Conservation (phyloP, 53 echinoderm and acorn worm genomes). For the Paracentrotus lividus region DNA sequence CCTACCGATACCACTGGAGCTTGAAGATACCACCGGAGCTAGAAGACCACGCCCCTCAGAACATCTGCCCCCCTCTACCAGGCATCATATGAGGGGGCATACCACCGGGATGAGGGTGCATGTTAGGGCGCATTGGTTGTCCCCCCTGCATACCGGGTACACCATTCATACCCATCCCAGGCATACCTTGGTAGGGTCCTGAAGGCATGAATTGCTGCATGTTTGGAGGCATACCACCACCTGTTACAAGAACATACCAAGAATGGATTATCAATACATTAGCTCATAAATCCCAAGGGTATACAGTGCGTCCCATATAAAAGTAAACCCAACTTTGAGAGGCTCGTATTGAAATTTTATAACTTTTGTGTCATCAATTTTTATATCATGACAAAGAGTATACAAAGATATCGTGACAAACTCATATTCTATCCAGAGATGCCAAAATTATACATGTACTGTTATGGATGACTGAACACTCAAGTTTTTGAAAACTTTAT, state of each 20-base stretch:
- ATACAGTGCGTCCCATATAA: no score
- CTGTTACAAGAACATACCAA: constrained; percentile 1
- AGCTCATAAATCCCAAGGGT: no score
- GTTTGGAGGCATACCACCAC: constrained; percentile 53
- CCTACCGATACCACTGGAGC: neutral
- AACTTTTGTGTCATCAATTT: no score
- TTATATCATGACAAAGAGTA: no score
- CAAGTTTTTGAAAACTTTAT: no score
- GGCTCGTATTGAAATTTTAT: no score
- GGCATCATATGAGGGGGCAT: constrained; percentile 57
- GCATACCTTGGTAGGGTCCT: constrained; percentile 50
- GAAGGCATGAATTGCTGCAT: constrained; percentile 65
- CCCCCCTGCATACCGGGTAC: constrained; percentile 57
- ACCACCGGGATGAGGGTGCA: neutral
- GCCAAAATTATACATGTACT: no score
- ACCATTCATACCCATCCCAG: constrained; percentile 60
- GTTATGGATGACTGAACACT: no score
- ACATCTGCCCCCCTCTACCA: constrained; percentile 59
- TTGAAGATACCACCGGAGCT: neutral
- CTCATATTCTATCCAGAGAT: no score
- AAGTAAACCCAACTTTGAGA: no score
- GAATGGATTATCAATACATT: neutral
- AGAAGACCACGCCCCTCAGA: constrained; percentile 35
- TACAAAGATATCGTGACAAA: no score
- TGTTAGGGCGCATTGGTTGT: neutral